Evolutionary conservation across 2,113 vertebrate species (phyloP).

Genomic region (Eudyptes chrysolophus): DNA sequence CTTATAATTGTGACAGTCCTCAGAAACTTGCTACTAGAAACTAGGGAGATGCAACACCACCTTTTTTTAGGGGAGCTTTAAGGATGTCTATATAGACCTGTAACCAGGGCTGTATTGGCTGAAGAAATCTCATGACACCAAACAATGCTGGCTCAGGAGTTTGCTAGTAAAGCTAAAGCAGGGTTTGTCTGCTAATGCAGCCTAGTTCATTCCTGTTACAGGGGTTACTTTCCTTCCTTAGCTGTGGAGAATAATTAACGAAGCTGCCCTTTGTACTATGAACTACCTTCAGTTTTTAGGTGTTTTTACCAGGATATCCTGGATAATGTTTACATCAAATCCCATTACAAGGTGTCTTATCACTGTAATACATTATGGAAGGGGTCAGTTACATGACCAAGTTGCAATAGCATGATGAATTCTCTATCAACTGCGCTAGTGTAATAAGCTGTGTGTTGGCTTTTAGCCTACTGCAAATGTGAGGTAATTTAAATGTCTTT

Average conservation of each 20-base stretch:
- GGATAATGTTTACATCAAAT: not conserved
- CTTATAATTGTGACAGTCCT: not conserved
- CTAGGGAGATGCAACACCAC: not conserved
- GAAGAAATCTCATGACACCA: not conserved
- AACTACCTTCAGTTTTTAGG: not conserved
- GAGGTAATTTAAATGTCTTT: not conserved
- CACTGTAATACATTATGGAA: not conserved
- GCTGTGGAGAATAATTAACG: not conserved
- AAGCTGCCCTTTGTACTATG: not conserved
- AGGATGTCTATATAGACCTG: fast-evolving
- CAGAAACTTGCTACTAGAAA: not conserved
- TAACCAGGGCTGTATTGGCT: not conserved
- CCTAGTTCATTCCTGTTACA: not conserved
- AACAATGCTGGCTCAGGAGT: not conserved
- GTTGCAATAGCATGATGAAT: not conserved
- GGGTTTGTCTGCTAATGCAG: not conserved
- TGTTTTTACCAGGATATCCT: not conserved
- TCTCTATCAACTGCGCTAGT: not conserved
- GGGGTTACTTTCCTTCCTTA: not conserved
- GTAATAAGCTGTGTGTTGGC: not conserved
- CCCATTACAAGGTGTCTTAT: not conserved
- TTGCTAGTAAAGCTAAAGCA: not conserved
- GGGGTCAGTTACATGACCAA: not conserved
- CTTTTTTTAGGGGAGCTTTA: not conserved
- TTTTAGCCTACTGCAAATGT: not conserved